A percentile compares a stretch with the other conserved stretches of the same genome.
phyloP scores from a whole-genome alignment of 2,888 invertebrate species.

The Pterostichus madidus region DNA sequence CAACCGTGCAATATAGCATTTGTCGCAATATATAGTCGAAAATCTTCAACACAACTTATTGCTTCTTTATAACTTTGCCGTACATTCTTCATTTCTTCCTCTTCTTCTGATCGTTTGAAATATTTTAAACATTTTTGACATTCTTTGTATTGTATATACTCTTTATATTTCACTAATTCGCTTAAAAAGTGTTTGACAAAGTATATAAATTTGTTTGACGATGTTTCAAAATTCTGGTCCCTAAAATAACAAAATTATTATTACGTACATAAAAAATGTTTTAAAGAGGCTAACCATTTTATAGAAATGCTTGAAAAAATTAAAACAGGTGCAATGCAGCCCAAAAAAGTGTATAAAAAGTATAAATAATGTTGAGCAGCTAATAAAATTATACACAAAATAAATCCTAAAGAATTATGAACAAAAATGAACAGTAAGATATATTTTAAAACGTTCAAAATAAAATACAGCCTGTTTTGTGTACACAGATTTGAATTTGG shows the following conservation, averaged over 20 bases:
- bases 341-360: background rate
- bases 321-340: background rate
- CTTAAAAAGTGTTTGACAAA: background rate
- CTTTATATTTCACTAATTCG: background rate
- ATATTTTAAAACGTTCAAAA: no score
- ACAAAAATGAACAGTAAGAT: background rate
- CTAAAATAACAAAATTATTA: background rate
- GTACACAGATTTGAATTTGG: background rate
- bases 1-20: background rate
- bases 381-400: background rate
- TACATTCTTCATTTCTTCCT: no score
- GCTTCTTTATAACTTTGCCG: background rate
- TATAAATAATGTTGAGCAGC: background rate
- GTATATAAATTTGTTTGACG: background rate
- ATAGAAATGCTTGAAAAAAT: background rate
- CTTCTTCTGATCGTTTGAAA: background rate
- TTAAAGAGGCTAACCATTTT: background rate
- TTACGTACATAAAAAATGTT: background rate
- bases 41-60: conserved; percentile 6
- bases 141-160: background rate
- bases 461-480: background rate
- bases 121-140: background rate
- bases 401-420: background rate
- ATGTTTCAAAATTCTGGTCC: background rate
- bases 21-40: background rate